Evolutionary conservation across 2,888 invertebrate genomes (phyloP).

Genomic region (Ochropleura leucogaster): DNA sequence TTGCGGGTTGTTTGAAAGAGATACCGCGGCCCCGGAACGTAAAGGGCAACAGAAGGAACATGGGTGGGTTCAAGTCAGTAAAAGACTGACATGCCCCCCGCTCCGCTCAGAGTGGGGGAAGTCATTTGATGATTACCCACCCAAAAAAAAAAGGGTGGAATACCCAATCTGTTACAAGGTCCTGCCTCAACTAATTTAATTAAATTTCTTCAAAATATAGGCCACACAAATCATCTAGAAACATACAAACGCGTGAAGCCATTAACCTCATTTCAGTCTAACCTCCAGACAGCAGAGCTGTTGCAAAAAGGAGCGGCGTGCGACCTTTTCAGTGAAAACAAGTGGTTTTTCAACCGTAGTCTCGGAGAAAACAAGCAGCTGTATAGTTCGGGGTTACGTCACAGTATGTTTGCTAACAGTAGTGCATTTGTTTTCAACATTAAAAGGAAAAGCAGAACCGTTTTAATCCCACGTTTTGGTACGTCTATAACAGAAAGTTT

Average conservation of each 20-base stretch:
- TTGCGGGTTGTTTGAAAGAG: too few species aligned
- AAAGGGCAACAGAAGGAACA: too few species aligned
- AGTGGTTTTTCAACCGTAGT: conserved; percentile 39
- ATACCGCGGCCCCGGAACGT: too few species aligned
- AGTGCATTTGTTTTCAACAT: background rate
- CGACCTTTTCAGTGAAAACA: conserved; percentile 36
- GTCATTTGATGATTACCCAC: too few species aligned
- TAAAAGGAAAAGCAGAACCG: background rate
- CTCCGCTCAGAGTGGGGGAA: too few species aligned
- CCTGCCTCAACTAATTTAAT: background rate
- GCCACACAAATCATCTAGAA: background rate
- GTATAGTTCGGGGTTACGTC: background rate
- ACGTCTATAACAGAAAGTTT: background rate
- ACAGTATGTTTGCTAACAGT: conserved; percentile 18
- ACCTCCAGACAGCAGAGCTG: background rate
- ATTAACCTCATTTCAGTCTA: background rate
- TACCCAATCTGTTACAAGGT: too few species aligned
- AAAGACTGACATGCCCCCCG: too few species aligned
- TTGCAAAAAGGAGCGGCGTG: conserved; percentile 22
- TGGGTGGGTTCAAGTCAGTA: too few species aligned
- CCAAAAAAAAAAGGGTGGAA: too few species aligned
- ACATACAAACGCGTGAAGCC: background rate
- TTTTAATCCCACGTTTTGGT: background rate
- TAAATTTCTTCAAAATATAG: background rate
- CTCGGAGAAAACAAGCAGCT: conserved; percentile 20